Evolutionary conservation across 1,140 invertebrate species (phyloP), one percentile per base, ranked within the genome.

Genomic region (Cydia fagiglandana): DNA sequence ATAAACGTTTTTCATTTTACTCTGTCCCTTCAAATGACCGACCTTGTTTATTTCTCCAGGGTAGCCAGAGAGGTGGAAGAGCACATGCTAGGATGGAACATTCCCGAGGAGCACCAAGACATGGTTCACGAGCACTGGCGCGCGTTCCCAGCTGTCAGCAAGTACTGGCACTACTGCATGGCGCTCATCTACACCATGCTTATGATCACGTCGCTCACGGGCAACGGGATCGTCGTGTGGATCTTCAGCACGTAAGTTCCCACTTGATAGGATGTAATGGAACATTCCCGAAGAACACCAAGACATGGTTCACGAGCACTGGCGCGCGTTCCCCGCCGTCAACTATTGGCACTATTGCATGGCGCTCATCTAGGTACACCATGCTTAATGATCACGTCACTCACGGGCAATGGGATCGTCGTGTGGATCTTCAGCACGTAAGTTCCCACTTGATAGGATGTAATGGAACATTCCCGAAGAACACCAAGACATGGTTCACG

Each of bases 191-290:
- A 96, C 86, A 94, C 95, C 20, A 91, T 95, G 74, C 94, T 97
- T 3, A 95, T 97, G 90, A 81, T 95, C 1, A 93, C 94, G 2
- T 96, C 95, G 2, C 28, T 95, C 0, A 89, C 95, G n/a, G 97
- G 97, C 1, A 97, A 97, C 87, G 95, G 96, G 12, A 94, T 97
- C 73, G 97, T 97, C 68, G 94, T 97, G 76, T 97, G 96, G 94
- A 96, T 97, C 83, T 97, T 97, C 87, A 94, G 95, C 79, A 96
- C 96, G n/a, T n/a, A n/a, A n/a, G n/a, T n/a, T n/a, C n/a, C n/a
- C 87, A 92, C 75, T 91, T 93, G 86, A 85, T 96, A 74, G 96
- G 96, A 56, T 96, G 95, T n/a, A n/a, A 56, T 96, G 95, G 93
- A 96, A 96, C 88, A 94, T 95, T 78, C 96, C 96, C 2, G 90